phyloP scores from a whole-genome alignment of 1,140 invertebrate species.

The Caenorhabditis brenneri region DNA sequence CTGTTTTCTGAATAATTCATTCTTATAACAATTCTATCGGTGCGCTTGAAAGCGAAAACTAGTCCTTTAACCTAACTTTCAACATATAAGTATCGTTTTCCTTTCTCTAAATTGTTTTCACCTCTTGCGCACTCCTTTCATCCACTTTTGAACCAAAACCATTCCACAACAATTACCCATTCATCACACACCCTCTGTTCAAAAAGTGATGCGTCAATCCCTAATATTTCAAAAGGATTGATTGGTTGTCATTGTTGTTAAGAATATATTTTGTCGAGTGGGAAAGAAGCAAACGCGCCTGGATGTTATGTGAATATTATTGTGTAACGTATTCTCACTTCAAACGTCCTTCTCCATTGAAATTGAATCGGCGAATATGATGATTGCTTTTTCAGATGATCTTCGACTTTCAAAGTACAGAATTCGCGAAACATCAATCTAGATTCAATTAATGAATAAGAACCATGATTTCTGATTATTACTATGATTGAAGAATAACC shows the following conservation, averaged over 20 bases:
- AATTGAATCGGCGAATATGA: no score
- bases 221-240: neutral
- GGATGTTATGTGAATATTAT: neutral
- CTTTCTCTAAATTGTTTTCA: neutral
- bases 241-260: slow-evolving; percentile 10
- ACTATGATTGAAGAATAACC: no score
- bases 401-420: no score
- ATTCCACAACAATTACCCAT: slow-evolving; percentile 6
- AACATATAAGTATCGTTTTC: neutral
- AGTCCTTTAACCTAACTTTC: neutral
- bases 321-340: neutral
- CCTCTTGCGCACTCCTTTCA: neutral
- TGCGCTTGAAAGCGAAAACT: slow-evolving; percentile 15
- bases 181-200: neutral
- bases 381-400: no score
- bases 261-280: no score
- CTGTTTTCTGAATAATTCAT: no score
- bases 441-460: no score
- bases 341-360: no score
- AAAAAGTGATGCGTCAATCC: neutral
- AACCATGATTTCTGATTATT: no score
- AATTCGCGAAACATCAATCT: no score
- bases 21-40: no score
- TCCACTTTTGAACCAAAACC: slow-evolving; percentile 4
- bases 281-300: no score